These are phyloP conservation scores for Diadophis punctatus DNA, from an alignment of 2,113 vertebrate species.

Conservation along the genomic window DNA sequence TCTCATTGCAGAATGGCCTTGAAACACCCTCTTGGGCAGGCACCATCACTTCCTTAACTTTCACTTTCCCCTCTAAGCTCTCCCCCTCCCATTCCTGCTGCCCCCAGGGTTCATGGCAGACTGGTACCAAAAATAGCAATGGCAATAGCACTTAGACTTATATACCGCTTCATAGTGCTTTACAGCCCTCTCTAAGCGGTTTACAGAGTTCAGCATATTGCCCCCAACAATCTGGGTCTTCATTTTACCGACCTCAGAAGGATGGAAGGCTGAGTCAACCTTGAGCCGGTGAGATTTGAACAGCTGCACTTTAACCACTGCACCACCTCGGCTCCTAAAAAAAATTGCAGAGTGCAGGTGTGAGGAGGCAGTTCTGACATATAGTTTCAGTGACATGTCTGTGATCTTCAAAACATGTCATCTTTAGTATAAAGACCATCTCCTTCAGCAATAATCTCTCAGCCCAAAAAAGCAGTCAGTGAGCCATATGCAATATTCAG, in stretches of 20 bases:
- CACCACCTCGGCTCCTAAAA: too few relatives aligned
- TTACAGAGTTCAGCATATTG: too few relatives aligned
- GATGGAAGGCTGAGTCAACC: too few relatives aligned
- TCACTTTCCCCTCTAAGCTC: neutral
- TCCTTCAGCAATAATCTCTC: neutral
- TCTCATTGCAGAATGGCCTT: neutral
- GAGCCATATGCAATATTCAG: neutral
- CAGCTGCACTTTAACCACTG: too few relatives aligned
- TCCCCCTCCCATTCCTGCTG: neutral
- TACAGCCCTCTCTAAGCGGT: too few relatives aligned
- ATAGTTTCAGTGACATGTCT: neutral
- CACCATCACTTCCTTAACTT: neutral
- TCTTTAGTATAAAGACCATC: neutral
- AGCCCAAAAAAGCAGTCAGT: neutral
- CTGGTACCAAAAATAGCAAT: neutral
- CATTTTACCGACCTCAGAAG: too few relatives aligned
- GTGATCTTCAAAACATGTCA: neutral
- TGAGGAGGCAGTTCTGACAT: neutral
- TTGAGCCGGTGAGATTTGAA: too few relatives aligned
- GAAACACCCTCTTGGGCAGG: neutral
- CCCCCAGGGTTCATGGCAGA: neutral
- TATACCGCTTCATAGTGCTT: too few relatives aligned
- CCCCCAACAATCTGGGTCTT: too few relatives aligned
- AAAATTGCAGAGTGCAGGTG: neutral
- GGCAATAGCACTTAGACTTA: too few relatives aligned